Evolutionary conservation across 2,113 vertebrate species (phyloP), one percentile per base, ranked within the genome.

Genomic region (Clarias batrachus): DNA sequence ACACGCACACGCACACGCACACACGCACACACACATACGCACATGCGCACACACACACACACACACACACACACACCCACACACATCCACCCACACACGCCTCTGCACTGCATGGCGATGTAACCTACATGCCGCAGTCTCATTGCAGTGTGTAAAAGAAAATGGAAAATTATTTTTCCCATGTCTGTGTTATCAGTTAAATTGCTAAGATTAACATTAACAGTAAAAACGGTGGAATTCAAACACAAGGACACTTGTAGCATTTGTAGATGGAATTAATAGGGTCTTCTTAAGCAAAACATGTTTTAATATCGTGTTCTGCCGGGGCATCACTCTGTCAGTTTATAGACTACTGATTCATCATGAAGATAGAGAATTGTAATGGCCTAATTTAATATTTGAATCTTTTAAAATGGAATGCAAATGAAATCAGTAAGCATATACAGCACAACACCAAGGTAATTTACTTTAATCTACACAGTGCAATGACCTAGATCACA

Each of bases 31-130:
- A 65, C 63, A 65, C 25, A 66, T 3, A 4, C 59, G 21, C 59
- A 60, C 59, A 21, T 4, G 21, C 59, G 8, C 59, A 21, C 17
- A 60, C 59, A 60, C 59, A 21, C 59, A 60, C 0, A 60, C 17
- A 60, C 1, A 62, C 60, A 8, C 21, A 8, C 60, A 62, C 19
- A 62, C 5, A 63, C 8, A 63, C 63, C 12, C 27, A 25, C 17
- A 19, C 13, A 48, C 59, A 80, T 30, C 23, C 65, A 85, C 83
- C 79, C 80, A 78, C 81, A 81, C 83, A 86, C 56, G 77, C 74
- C 86, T 85, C 30, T 63, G 62, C 60, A 81, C 57, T 81, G 56
- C 84, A 65, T 83, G 74, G 63, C 41, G 30, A 81, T 76, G 76
- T 79, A 87, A 57, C 78, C 23, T 76, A n/a, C 41, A 54, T 76